phyloP scores from a whole-genome alignment of 2,797 vertebrate genomes.

The Holocentrus rufus region DNA sequence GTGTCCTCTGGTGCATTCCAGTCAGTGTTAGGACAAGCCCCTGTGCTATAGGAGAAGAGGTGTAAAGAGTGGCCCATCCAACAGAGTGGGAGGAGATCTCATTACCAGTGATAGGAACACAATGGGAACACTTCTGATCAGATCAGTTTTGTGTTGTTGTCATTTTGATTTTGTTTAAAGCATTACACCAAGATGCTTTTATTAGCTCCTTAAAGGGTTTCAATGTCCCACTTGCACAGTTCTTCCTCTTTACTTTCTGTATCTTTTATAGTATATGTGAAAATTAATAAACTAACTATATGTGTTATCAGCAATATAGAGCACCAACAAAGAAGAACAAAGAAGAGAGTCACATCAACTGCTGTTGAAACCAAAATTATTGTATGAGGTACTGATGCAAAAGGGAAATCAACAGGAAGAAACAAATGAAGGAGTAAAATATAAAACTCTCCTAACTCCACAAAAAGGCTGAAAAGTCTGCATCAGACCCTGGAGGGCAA shows the following conservation, averaged over 20 bases:
- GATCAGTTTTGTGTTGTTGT: not conserved
- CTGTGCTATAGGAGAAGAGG: not conserved
- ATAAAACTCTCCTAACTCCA: too few relatives aligned
- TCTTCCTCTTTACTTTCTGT: not conserved
- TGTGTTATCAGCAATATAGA: fast-evolving
- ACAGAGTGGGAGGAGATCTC: conserved; percentile 28
- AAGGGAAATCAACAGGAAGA: too few relatives aligned
- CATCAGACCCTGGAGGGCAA: too few relatives aligned
- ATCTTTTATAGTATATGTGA: not conserved
- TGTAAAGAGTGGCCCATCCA: conserved; percentile 33
- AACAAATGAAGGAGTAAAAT: too few relatives aligned
- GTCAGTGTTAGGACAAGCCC: conserved; percentile 11
- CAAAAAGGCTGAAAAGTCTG: too few relatives aligned
- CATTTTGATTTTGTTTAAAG: not conserved
- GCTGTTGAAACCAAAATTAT: too few relatives aligned
- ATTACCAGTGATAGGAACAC: not conserved
- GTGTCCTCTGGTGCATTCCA: not conserved
- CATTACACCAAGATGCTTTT: conserved; percentile 6
- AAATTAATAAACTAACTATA: not conserved
- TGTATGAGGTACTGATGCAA: too few relatives aligned
- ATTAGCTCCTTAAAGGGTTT: not conserved
- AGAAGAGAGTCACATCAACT: too few relatives aligned
- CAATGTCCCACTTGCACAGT: too few relatives aligned
- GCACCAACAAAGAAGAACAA: not conserved
- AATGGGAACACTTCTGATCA: not conserved